Conservation (phyloP, 2,888 invertebrate species). For the Trissolcus brochymenae region DNA sequence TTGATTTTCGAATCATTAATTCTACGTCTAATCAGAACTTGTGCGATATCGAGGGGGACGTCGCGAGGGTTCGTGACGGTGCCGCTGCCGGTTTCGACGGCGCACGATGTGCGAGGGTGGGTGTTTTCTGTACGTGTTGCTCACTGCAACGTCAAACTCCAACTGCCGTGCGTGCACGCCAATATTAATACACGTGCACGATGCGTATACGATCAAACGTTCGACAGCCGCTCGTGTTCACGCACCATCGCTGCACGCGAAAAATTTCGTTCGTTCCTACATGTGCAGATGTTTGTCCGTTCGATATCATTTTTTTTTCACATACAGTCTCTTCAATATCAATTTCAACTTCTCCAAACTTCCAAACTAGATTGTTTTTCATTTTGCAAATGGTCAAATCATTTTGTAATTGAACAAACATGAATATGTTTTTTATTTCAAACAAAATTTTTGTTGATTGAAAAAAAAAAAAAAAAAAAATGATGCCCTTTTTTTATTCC, state of each 20-base stretch:
- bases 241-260: neutral
- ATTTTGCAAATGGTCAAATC: neutral
- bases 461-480: no score
- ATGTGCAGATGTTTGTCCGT: neutral
- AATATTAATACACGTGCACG: conserved; percentile 54
- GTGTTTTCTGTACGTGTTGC: conserved; percentile 59
- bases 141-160: conserved; percentile 67
- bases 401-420: neutral
- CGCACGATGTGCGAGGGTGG: conserved; percentile 38
- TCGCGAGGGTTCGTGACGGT: conserved; percentile 58
- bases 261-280: neutral
- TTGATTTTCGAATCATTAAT: conserved; percentile 77
- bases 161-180: conserved; percentile 46
- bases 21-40: conserved; percentile 75
- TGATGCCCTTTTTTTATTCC: no score
- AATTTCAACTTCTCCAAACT: no score
- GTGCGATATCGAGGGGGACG: conserved; percentile 65
- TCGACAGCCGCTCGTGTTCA: conserved; percentile 29
- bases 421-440: no score
- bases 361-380: neutral
- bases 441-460: no score
- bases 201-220: conserved; percentile 23
- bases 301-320: no score
- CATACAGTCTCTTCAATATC: no score
- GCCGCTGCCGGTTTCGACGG: conserved; percentile 52